Base-by-base conservation (phyloP, 2,888 invertebrate genomes). In the Ormyrus thymus region DNA sequence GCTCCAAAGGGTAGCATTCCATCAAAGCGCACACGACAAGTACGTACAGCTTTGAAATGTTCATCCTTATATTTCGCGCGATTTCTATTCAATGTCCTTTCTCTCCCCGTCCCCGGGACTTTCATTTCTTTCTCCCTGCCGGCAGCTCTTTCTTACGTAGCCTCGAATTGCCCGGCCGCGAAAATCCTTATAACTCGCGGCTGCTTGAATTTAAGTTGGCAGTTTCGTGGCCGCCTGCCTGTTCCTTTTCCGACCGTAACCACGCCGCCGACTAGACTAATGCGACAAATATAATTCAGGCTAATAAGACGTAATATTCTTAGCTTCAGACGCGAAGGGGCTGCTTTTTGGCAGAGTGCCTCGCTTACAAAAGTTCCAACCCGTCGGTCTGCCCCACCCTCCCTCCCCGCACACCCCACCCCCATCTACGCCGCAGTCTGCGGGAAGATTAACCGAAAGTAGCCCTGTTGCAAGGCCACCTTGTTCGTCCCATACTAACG, bases 281-380 rank as follows among this genome's bases (percentile, higher is more conserved):
- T 80, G 78, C 70, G 43, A 59, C 69, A 53, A 58, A 55, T 62
- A 81, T 81, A 81, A 83, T 82, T 82, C 79, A 78, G 75, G 74
- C 78, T 82, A 81, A 83, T 83, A 81, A 80, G 72, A 77, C 79
- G 81, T 79, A 82, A 81, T 78, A 81, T 83, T 83, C 79, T 80
- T 83, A 83, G 82, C 81, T 82, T 78, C 55, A 77, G 75, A 66
- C 50, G 81, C 50, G 75, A 55, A 62, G 82, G 56, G 53, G 53
- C 48, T 61, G 66, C 61, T 65, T 56, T 70, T 74, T 61, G 69
- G 66, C 76, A 59, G 69, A 62, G 51, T 51, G 59, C 70, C 71
- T 10, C 15, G 13, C 48, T 51, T 29, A 29, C 29, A 29, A 29
- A 4, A 29, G 29, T 29, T 29, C 29, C 29, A 0, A 29, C 29